phyloP scores from a whole-genome alignment of 2,113 vertebrate species.

The Hiodon alosoides region DNA sequence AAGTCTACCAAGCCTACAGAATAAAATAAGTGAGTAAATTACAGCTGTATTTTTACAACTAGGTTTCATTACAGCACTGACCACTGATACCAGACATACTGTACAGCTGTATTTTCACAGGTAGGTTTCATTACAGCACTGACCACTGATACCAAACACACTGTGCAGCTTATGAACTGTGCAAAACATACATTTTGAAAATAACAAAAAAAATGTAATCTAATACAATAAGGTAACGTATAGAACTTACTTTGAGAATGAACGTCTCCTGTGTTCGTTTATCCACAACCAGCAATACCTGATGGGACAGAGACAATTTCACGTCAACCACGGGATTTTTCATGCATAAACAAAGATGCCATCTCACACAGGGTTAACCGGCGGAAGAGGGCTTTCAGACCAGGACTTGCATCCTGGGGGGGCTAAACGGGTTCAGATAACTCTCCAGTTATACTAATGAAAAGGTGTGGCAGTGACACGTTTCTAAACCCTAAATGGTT shows the following conservation, averaged over 20 bases:
- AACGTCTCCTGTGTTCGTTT: constrained; percentile 92
- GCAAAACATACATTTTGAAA: neutral
- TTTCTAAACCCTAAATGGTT: no score
- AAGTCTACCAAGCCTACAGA: neutral
- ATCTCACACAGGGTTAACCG: neutral
- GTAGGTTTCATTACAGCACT: neutral
- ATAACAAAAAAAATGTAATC: neutral
- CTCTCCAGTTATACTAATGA: no score
- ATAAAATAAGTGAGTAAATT: no score
- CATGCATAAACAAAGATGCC: neutral
- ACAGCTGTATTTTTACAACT: no score
- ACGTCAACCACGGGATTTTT: no score
- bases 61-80: neutral
- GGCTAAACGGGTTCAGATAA: no score
- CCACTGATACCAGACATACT: neutral
- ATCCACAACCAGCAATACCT: constrained; percentile 97
- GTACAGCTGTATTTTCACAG: no score
- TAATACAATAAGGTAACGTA: neutral
- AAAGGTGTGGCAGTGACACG: no score
- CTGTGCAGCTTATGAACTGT: neutral
- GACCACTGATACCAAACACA: neutral
- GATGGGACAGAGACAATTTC: constrained; percentile 31
- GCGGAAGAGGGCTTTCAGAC: neutral
- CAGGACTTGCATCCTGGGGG: no score
- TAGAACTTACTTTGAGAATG: constrained; percentile 87